Conservation (phyloP, 1,140 invertebrate species). For the Drosophila repletoides region DNA sequence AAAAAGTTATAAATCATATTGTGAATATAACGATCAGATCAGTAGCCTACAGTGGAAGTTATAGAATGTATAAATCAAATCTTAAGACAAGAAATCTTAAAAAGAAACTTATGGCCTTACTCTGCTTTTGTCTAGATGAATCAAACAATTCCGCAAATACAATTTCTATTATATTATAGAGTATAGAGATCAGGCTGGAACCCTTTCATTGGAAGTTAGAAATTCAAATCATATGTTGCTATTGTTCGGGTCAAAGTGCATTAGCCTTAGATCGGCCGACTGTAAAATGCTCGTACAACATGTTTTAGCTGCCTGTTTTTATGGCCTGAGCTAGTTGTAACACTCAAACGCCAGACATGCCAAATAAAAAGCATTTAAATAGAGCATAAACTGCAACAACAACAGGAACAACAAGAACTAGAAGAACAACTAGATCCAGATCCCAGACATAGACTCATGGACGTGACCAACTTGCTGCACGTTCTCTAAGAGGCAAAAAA, state of each 20-base stretch:
- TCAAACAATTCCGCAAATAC: too few species aligned
- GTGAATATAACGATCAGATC: too few species aligned
- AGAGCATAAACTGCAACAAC: conserved; percentile 69
- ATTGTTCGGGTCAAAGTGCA: conserved; percentile 60
- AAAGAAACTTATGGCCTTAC: too few species aligned
- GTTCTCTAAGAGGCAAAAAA: conserved; percentile 19
- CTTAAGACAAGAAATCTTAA: too few species aligned
- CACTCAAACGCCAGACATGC: conserved; percentile 67
- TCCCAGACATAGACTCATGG: conserved; percentile 14
- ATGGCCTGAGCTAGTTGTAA: conserved; percentile 46
- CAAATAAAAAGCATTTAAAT: conserved; percentile 71
- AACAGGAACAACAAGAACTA: conserved; percentile 10
- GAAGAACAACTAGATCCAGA: conserved; percentile 26
- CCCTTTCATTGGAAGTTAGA: too few species aligned
- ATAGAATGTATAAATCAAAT: too few species aligned
- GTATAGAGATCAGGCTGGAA: background rate
- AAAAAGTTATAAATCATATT: too few species aligned
- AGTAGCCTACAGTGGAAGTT: too few species aligned
- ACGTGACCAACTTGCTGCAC: conserved; percentile 70
- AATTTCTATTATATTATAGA: background rate
- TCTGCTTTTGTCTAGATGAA: too few species aligned
- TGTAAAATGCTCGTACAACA: conserved; percentile 38
- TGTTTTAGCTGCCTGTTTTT: conserved; percentile 57
- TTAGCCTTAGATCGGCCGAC: conserved; percentile 66
- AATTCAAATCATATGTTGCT: background rate